These are phyloP conservation scores for Drosophila orosa DNA, from an alignment of 1,140 invertebrate species.

Conservation along the genomic window DNA sequence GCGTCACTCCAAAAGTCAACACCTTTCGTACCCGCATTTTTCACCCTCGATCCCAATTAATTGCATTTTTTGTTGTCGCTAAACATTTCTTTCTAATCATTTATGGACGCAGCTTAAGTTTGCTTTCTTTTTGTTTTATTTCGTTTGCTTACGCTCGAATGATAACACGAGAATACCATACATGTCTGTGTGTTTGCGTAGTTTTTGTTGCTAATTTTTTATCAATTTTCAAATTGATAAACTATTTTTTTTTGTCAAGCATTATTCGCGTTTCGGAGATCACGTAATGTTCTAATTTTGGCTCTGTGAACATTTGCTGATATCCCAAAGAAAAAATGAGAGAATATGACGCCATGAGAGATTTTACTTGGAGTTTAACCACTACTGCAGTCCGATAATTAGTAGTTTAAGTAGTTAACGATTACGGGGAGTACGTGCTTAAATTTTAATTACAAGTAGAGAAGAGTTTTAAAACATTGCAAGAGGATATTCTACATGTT, in stretches of 20 bases:
- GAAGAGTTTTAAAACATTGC: not conserved
- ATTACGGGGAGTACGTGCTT: not conserved
- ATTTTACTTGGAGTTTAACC: not conserved
- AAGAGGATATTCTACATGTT: too few species aligned
- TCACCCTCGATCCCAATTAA: constrained; percentile 1
- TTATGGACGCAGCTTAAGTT: constrained; percentile 25
- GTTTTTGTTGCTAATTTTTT: constrained; percentile 29
- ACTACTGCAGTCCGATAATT: not conserved
- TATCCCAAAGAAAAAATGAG: constrained; percentile 20
- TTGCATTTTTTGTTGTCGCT: constrained; percentile 19
- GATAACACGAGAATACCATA: constrained; percentile 23
- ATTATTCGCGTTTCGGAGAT: constrained; percentile 13
- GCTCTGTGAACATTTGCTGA: constrained; percentile 34
- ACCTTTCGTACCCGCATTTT: not conserved
- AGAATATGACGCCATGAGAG: constrained; percentile 6
- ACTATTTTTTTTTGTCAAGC: constrained; percentile 29
- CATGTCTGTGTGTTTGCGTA: constrained; percentile 9
- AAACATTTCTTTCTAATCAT: constrained; percentile 18
- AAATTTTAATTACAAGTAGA: not conserved
- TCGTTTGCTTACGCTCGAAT: constrained; percentile 2
- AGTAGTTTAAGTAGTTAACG: not conserved
- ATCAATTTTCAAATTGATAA: constrained; percentile 52
- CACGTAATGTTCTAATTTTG: constrained; percentile 75
- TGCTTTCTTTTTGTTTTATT: constrained; percentile 6
- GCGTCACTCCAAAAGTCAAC: not conserved